Conservation (phyloP, 2,888 invertebrate species). For the Gastracanthus pulcherrimus region DNA sequence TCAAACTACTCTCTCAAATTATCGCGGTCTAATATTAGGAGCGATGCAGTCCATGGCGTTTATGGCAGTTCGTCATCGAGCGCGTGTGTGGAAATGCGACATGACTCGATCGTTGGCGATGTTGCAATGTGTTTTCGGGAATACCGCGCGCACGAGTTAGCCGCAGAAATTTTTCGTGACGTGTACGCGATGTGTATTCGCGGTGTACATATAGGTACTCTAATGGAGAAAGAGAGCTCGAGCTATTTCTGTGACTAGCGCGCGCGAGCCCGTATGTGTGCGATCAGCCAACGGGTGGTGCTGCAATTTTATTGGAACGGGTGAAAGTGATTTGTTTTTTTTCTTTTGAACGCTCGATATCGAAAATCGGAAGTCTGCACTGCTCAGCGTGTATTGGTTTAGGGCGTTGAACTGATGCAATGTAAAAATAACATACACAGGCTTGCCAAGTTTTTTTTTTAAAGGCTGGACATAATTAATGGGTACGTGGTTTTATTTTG, state of each 20-base stretch:
- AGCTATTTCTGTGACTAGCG: neutral
- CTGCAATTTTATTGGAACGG: slow-evolving; percentile 42
- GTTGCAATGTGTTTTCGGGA: slow-evolving; percentile 21
- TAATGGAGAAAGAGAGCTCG: slow-evolving; percentile 9
- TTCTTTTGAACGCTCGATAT: neutral
- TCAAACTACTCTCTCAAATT: neutral
- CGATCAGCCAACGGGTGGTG: neutral
- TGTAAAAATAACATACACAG: neutral
- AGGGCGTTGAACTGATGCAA: neutral
- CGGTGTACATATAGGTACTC: neutral
- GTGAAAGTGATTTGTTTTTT: slow-evolving; percentile 38
- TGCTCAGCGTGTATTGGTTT: too few relatives aligned
- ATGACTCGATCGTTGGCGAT: too few relatives aligned
- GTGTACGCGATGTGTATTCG: neutral
- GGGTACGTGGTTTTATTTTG: neutral
- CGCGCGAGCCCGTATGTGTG: neutral
- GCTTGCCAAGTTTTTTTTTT: neutral
- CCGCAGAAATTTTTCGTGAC: slow-evolving; percentile 1
- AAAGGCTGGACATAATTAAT: neutral
- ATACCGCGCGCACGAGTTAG: neutral
- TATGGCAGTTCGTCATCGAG: neutral
- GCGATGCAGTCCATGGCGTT: neutral
- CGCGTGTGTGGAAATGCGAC: neutral
- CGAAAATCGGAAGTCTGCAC: neutral
- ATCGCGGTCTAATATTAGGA: neutral